Conservation (phyloP, 1,140 invertebrate species). For the Chironomus tepperi region DNA sequence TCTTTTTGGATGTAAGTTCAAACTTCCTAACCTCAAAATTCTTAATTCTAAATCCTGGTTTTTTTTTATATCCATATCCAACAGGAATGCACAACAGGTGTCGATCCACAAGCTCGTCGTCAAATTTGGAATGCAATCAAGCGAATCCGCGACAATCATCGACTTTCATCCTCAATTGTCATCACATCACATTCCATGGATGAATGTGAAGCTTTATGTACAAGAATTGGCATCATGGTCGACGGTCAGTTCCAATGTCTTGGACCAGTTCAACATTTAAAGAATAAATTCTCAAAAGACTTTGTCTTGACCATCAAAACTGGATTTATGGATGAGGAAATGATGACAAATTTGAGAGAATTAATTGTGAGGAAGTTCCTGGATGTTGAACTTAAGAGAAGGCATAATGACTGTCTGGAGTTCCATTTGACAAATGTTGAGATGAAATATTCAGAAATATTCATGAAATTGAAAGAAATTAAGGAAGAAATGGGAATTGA, state of each 20-base stretch:
- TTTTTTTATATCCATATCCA: no score
- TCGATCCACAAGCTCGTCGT: conserved; percentile 71
- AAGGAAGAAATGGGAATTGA: conserved; percentile 50
- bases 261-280: conserved; percentile 53
- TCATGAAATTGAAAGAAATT: conserved; percentile 56
- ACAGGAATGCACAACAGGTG: conserved; percentile 74
- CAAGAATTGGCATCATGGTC: conserved; percentile 70
- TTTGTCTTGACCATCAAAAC: conserved; percentile 28
- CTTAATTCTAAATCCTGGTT: neutral
- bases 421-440: conserved; percentile 52
- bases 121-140: conserved; percentile 59
- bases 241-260: conserved; percentile 60
- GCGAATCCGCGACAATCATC: conserved; percentile 29
- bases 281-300: conserved; percentile 45
- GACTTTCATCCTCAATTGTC: conserved; percentile 45
- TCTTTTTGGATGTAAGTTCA: conserved; percentile 60
- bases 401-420: conserved; percentile 57
- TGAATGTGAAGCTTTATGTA: conserved; percentile 76
- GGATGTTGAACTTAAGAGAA: conserved; percentile 41
- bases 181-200: conserved; percentile 67
- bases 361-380: conserved; percentile 30
- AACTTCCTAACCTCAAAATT: neutral
- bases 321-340: neutral
- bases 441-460: conserved; percentile 60
- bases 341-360: neutral